Evolutionary conservation across 2,888 invertebrate species (phyloP), one percentile per base, ranked within the genome.

Genomic region (Malthinus flaveolus): DNA sequence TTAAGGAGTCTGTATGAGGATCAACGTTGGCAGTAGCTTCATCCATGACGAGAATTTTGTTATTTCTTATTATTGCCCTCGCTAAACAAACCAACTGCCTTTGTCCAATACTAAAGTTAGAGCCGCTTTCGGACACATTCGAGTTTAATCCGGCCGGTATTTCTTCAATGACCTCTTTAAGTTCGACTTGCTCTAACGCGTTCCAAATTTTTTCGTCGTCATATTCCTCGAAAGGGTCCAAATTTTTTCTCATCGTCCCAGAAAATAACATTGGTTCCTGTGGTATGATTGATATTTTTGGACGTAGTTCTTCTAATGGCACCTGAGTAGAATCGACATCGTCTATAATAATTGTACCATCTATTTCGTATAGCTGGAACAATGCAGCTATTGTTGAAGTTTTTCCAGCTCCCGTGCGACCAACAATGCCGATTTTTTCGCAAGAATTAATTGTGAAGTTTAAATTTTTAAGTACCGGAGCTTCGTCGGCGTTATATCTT

Each of bases 251-350:
- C 82, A 96, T 84, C 2, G 91, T 89, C 34, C 94, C 95, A 0
- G 92, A 91, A 79, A 96, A 93, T 46, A 93, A 79, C 49, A 93
- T 90, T 0, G 93, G 93, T 72, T 93, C 92, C 76, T 93, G 93
- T 0, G 93, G 93, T 52, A 93, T 93, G 70, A 93, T 93, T 8
- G 92, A 90, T 63, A 93, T 84, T 73, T 86, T 87, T 33, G 88
- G 85, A 50, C 93, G 84, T 9, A 93, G 82, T 73, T 90, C 84
- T 69, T 89, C 88, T 31, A 93, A 79, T 0, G 93, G 93, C 61
- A 97, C 75, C 6, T 80, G 77, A 0, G 83, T 83, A 0, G 88
- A 89, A 71, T 91, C 86, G 1, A 90, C 81, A 0, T 83, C 87
- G 76, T 97, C 97, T 66, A 97, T 92, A 52, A 85, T 74, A 39